Percentiles rank a stretch among this genome's conserved stretches.
phyloP scores from a whole-genome alignment of 2,888 invertebrate species.

The Agriopis leucophaearia region DNA sequence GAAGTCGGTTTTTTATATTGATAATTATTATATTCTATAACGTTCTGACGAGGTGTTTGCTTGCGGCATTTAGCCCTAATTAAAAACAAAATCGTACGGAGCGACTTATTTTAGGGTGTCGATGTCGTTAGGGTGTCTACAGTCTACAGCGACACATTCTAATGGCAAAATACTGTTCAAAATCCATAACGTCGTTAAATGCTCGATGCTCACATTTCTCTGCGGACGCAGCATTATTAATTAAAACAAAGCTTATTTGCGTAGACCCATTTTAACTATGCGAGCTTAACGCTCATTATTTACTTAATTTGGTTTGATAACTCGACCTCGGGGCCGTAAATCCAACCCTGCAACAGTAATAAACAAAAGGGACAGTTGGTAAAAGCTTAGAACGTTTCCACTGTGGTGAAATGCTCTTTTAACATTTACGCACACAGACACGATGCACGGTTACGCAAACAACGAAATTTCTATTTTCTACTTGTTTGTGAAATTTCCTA shows the following conservation, averaged over 20 bases:
- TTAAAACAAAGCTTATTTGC: slow-evolving; percentile 35
- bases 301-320: slow-evolving; percentile 38
- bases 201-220: slow-evolving; percentile 18
- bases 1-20: too few species aligned
- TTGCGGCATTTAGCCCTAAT: too few species aligned
- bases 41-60: too few species aligned
- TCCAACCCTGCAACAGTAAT: slow-evolving; percentile 20
- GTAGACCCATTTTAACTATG: slow-evolving; percentile 35
- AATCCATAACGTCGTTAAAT: slow-evolving; percentile 9
- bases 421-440: slow-evolving; percentile 6
- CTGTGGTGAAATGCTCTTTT: background rate
- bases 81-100: too few species aligned
- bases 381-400: slow-evolving; percentile 8
- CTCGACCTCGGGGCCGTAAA: slow-evolving; percentile 30
- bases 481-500: background rate
- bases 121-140: too few species aligned
- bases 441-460: background rate
- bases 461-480: too few species aligned
- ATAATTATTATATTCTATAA: too few species aligned
- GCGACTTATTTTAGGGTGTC: too few species aligned
- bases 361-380: slow-evolving; percentile 26
- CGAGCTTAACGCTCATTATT: slow-evolving; percentile 34
- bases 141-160: background rate
- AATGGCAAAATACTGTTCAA: slow-evolving; percentile 6
- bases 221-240: slow-evolving; percentile 26